Percentiles rank a stretch among this genome's conserved stretches.
Evolutionary conservation across 2,888 invertebrate genomes (phyloP).

Genomic region (Amorpha juglandis): DNA sequence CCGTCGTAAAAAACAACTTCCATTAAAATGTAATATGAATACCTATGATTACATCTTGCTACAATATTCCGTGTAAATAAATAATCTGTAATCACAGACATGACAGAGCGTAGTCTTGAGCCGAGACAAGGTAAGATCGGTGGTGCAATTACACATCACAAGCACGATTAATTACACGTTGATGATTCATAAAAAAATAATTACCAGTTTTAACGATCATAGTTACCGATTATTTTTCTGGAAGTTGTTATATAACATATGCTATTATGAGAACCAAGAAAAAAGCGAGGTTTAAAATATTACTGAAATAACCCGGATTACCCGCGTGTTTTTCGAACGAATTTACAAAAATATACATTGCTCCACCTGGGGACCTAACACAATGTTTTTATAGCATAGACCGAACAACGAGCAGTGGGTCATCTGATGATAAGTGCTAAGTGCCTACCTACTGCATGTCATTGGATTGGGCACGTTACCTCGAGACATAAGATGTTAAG

Average conservation of each 20-base stretch:
- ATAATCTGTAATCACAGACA: constrained; percentile 7
- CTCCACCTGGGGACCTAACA: too few species aligned
- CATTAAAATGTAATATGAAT: background rate
- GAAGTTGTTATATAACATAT: background rate
- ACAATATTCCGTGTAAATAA: background rate
- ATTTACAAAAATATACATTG: too few species aligned
- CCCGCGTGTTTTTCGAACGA: too few species aligned
- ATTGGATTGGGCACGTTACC: too few species aligned
- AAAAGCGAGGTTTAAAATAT: background rate
- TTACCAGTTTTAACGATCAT: constrained; percentile 2
- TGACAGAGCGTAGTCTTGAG: background rate
- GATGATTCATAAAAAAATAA: constrained; percentile 12
- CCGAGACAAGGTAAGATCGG: constrained; percentile 16
- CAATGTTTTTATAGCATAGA: too few species aligned
- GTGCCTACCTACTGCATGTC: too few species aligned
- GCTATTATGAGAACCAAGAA: background rate
- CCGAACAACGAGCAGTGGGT: too few species aligned
- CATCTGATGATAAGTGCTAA: too few species aligned
- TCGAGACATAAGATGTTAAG: too few species aligned
- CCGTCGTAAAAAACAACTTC: background rate
- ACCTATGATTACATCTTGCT: background rate
- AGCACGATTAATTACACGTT: constrained; percentile 18
- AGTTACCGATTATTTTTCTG: background rate
- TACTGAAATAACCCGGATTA: too few species aligned
- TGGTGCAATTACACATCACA: constrained; percentile 16